These are phyloP conservation scores for Azemiops feae DNA, from an alignment of 2,113 vertebrate species.

Conservation along the genomic window DNA sequence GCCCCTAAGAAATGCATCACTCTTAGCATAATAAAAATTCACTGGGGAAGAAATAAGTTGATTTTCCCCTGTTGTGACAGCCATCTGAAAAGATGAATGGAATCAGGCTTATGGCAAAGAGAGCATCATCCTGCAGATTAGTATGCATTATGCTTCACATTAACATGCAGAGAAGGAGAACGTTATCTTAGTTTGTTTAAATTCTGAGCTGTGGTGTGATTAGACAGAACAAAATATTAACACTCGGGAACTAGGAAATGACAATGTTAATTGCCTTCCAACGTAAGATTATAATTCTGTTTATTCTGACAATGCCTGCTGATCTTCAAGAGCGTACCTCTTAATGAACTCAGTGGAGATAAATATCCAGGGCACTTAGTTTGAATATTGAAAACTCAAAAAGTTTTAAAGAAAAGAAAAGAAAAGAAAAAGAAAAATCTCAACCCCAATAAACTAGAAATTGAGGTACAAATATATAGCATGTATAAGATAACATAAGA, in stretches of 20 bases:
- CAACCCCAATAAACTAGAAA: no score
- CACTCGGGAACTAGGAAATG: neutral
- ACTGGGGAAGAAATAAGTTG: neutral
- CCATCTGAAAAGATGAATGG: neutral
- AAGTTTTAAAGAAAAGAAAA: no score
- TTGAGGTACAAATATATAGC: no score
- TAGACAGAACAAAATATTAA: slow-evolving; percentile 29
- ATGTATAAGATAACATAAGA: no score
- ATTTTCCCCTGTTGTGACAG: neutral
- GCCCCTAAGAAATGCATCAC: neutral
- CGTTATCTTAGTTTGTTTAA: slow-evolving; percentile 18
- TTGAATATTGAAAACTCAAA: neutral
- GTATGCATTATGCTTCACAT: slow-evolving; percentile 3
- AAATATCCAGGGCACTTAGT: slow-evolving; percentile 2
- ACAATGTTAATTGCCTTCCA: slow-evolving; percentile 25
- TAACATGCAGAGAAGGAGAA: neutral
- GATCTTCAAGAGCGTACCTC: neutral
- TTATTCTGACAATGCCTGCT: neutral
- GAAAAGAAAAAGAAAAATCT: no score
- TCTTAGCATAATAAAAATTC: neutral
- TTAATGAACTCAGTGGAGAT: slow-evolving; percentile 16
- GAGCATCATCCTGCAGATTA: neutral
- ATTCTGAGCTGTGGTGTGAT: slow-evolving; percentile 4
- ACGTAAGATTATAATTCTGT: slow-evolving; percentile 15
- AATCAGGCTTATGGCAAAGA: neutral